These are phyloP conservation scores for Meghimatium bilineatum DNA, from an alignment of 2,888 invertebrate genomes.

Conservation along the genomic window DNA sequence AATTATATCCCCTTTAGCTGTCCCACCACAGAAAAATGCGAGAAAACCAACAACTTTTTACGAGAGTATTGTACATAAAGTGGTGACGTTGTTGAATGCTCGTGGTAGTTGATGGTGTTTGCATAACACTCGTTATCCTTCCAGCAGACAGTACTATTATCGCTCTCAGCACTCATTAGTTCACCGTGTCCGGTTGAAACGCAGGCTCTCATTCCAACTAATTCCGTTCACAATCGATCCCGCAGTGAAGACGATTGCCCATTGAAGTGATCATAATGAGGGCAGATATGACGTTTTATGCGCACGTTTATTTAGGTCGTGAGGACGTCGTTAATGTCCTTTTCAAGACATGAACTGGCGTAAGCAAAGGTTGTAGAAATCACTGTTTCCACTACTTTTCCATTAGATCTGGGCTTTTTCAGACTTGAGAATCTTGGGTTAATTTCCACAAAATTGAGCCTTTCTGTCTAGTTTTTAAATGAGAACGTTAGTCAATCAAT, in stretches of 20 bases:
- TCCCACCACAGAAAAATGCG: too few species aligned
- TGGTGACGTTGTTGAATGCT: background rate
- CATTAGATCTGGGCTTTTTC: too few species aligned
- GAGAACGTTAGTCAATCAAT: too few species aligned
- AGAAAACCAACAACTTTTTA: background rate
- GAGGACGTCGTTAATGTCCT: background rate
- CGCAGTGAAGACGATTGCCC: background rate
- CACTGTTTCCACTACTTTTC: too few species aligned
- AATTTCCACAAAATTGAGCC: too few species aligned
- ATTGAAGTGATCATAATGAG: background rate
- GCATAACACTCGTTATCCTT: background rate
- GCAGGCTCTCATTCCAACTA: background rate
- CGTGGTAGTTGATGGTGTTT: background rate
- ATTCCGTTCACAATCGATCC: background rate
- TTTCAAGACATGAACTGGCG: too few species aligned
- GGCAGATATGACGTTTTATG: background rate
- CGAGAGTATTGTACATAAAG: background rate
- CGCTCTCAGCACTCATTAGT: background rate
- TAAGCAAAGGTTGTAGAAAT: too few species aligned
- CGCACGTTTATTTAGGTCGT: background rate
- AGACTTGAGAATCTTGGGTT: too few species aligned
- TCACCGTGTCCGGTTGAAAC: background rate
- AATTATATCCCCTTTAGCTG: too few species aligned
- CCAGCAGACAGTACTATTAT: background rate
- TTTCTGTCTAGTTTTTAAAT: too few species aligned